Base-by-base conservation (phyloP, 2,888 invertebrate species). In the Eupsilia transversa region DNA sequence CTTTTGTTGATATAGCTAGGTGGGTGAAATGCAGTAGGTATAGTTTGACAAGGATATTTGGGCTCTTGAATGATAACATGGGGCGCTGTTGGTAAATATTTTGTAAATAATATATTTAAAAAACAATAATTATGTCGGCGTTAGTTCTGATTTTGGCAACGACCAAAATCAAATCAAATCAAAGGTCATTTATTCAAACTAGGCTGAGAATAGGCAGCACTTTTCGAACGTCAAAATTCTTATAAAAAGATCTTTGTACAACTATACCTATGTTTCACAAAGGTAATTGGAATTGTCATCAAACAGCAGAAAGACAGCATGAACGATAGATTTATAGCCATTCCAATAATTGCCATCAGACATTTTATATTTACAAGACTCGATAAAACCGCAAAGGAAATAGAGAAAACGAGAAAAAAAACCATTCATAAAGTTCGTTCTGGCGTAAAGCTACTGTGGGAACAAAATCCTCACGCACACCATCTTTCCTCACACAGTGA, bases 391-490 rank as follows among this genome's bases (percentile, higher is more conserved):
- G 4, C 14, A 49, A 60, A 80, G 54, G 0, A 54, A 43, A 67
- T 14, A 52, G 9, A 17, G 0, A 23, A 56, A 67, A 38, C 12
- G 27, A 23, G 5, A 35, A 49, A 23, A 27, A 64, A 3, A 80
- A 35, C 14, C 23, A 49, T 59, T 43, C 20, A 35, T 10, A 49
- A 66, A 38, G 41, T n/a, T 27, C 7, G 2, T 33, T 38, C 12
- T 27, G 5, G 12, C 17, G n/a, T 12, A 23, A 52, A 38, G 23
- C 56, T 63, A 65, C 49, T 72, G 57, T 67, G 59, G 30, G 66
- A 84, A 80, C 43, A 64, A 66, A 74, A 61, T 54, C 27, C 20
- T 35, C 35, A 52, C 49, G 75, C 75, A 54, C 74, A 56, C 46
- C 38, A 10, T 27, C 49, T 9, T 23, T n/a, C 9, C 6, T 23